Base-by-base conservation (phyloP, 2,113 vertebrate genomes). In the Elephantulus edwardii region DNA sequence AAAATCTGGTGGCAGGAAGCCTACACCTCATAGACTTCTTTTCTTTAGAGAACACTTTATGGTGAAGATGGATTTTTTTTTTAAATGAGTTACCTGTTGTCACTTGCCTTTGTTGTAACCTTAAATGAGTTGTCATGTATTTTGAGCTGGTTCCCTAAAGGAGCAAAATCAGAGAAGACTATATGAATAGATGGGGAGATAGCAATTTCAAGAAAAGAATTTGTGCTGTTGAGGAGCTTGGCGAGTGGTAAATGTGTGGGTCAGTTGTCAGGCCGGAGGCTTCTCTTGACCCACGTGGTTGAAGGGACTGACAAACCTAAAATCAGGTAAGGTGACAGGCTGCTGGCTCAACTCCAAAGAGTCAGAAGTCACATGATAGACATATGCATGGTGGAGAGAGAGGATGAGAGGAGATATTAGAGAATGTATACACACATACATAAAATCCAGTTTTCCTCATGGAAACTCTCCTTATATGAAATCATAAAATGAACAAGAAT, bases 51-150 rank as follows among this genome's bases (percentile, higher is more conserved):
- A 16, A 40, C 16, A 12, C 9, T 70, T 68, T 20, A 8, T 64
- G 52, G 78, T 58, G 72, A 92, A 76, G 56, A 70, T 91, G 56
- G 20, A 60, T 83, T 87, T 3, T 38, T 81, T 24, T 56, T 10
- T n/a, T n/a, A n/a, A 93, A 58, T 44, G 26, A 89, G 30, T 60
- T 20, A 17, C 11, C 56, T 84, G 20, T 52, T 74, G 30, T 6
- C 40, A 76, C 17, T 8, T 81, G 13, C 56, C 60, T 76, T 90
- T 91, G 33, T 24, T 19, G 33, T 77, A 7, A 76, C 72, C 52
- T 90, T 77, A 48, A 88, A 85, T 66, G 40, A 79, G 26, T 95
- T 76, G 33, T 42, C 35, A 22, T 62, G 30, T 28, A 30, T 62
- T 11, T 62, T 62, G 33, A 17, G 60, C 58, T 62, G 58, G 28